Evolutionary conservation across 2,113 vertebrate genomes (phyloP).

Genomic region (Eptesicus fuscus): DNA sequence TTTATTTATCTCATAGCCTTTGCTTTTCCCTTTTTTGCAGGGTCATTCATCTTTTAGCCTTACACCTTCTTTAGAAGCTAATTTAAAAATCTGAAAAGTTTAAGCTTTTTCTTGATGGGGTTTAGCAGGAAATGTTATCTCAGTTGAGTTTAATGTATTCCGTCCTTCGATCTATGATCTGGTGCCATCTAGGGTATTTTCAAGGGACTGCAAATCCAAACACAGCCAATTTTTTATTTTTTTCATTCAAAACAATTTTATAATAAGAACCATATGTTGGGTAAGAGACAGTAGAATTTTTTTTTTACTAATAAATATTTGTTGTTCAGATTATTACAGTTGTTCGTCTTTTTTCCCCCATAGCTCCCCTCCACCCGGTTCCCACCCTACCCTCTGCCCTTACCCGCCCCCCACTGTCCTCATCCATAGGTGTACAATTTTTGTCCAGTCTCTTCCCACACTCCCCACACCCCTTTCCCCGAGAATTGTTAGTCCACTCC

Average conservation of each 20-base stretch:
- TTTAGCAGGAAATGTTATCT: background rate
- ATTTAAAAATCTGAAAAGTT: background rate
- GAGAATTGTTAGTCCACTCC: too few species aligned
- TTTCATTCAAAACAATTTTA: slow-evolving; percentile 24
- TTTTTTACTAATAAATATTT: background rate
- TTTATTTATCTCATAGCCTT: background rate
- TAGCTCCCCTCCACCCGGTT: too few species aligned
- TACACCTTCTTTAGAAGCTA: background rate
- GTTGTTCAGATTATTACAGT: too few species aligned
- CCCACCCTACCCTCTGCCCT: too few species aligned
- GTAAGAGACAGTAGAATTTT: background rate
- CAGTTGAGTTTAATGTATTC: background rate
- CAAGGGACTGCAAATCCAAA: slow-evolving; percentile 23
- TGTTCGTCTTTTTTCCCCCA: too few species aligned
- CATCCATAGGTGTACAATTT: too few species aligned
- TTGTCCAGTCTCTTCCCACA: too few species aligned
- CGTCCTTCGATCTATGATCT: background rate
- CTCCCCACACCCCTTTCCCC: too few species aligned
- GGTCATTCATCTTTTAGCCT: background rate
- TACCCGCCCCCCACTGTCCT: too few species aligned
- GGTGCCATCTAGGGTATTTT: background rate
- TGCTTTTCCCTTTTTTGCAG: background rate
- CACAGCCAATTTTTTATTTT: background rate
- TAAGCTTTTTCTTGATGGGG: background rate
- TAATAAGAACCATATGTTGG: background rate